phyloP scores from a whole-genome alignment of 2,888 invertebrate genomes.

The Drosophila nigritarsus region DNA sequence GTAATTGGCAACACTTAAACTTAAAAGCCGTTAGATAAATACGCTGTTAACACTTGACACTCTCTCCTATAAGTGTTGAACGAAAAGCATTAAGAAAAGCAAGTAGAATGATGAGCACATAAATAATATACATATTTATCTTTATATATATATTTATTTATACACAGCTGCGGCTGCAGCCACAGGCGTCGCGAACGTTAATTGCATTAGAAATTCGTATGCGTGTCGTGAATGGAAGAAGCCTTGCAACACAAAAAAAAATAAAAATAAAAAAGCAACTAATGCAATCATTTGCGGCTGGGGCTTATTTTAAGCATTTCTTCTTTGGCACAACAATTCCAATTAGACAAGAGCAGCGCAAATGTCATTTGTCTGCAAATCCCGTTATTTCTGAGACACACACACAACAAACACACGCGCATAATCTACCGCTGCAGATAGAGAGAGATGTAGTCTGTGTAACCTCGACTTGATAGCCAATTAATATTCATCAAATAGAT shows the following conservation, averaged over 20 bases:
- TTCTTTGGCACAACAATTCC: constrained; percentile 69
- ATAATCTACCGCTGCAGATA: constrained; percentile 12
- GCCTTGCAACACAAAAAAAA: constrained; percentile 61
- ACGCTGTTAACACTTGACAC: constrained; percentile 44
- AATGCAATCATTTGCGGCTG: constrained; percentile 72
- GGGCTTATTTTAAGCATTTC: constrained; percentile 57
- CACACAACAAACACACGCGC: constrained; percentile 21
- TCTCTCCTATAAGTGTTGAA: constrained; percentile 16
- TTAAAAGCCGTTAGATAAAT: constrained; percentile 54
- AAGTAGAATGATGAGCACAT: constrained; percentile 32
- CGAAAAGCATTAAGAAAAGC: constrained; percentile 23
- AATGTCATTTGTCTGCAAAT: constrained; percentile 58
- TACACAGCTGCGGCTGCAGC: constrained; percentile 44
- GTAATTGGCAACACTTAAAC: constrained; percentile 31
- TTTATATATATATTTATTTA: constrained; percentile 8
- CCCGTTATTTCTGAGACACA: constrained; percentile 70
- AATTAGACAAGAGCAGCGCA: constrained; percentile 65
- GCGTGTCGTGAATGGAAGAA: constrained; percentile 65
- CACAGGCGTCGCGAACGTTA: constrained; percentile 43
- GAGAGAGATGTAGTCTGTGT: constrained; percentile 29
- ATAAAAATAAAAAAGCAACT: constrained; percentile 52
- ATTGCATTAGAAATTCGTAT: constrained; percentile 79
- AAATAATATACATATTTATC: constrained; percentile 8
- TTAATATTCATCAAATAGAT: constrained; percentile 76
- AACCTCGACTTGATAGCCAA: constrained; percentile 71